These are phyloP conservation scores for Tridacna gigas DNA, from an alignment of 2,888 invertebrate species.

Conservation along the genomic window DNA sequence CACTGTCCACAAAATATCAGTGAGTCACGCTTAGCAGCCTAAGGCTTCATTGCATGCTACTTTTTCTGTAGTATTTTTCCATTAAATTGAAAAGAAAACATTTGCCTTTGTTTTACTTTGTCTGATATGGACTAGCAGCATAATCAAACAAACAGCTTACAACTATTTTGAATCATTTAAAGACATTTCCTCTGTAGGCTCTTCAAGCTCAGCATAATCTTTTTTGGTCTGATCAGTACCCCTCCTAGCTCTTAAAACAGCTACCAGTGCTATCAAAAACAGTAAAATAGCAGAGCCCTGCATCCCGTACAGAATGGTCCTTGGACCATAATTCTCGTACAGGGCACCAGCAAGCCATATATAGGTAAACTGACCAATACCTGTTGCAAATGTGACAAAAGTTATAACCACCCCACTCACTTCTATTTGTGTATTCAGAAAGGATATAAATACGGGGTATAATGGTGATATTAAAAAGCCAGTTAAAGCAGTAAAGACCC, in stretches of 20 bases:
- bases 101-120: too few species aligned
- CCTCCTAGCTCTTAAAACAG: constrained; percentile 1
- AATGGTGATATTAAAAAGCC: constrained; percentile 58
- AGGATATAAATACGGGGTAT: constrained; percentile 62
- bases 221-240: not conserved
- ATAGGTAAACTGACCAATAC: constrained; percentile 62
- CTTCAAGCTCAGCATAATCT: constrained; percentile 4
- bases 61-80: too few species aligned
- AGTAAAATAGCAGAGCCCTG: constrained; percentile 50
- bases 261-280: constrained; percentile 41
- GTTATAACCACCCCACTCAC: constrained; percentile 63
- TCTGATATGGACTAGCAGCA: too few species aligned
- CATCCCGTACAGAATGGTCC: constrained; percentile 55
- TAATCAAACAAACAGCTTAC: not conserved
- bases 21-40: too few species aligned
- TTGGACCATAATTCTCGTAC: constrained; percentile 57
- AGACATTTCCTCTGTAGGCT: constrained; percentile 18
- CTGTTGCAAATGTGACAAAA: constrained; percentile 58
- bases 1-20: too few species aligned
- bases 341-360: constrained; percentile 59
- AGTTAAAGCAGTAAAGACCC: constrained; percentile 57
- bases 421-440: constrained; percentile 61
- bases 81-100: too few species aligned
- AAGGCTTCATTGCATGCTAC: too few species aligned
- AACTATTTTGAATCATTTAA: constrained; percentile 12